Evolutionary conservation across 2,888 invertebrate genomes (phyloP), one percentile per base, ranked within the genome.

Genomic region (Diabrotica balteata): DNA sequence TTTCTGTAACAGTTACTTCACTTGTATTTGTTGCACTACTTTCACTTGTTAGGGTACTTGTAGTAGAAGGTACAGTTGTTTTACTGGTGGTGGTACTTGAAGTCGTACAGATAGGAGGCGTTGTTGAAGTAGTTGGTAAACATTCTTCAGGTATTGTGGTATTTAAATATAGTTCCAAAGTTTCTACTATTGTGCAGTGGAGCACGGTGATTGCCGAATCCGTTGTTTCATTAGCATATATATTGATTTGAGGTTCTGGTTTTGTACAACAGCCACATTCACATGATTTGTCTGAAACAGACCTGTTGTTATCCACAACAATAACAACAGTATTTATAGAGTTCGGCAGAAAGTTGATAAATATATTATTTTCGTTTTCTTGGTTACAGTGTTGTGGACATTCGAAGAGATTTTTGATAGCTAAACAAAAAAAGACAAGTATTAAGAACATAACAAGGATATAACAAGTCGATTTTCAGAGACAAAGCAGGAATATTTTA

Each of bases 261-360:
- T 47, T 8, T 32, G 10, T 1, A n/a, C 2, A 43, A 45, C 0
- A 8, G 9, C 11, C 7, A 5, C 4, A 44, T 8, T 45, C 17
- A 11, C 17, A 9, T 45, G 47, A 10, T 9, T 17, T 8, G 55
- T 9, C 47, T 6, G 8, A 10, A 47, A 10, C 47, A 7, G 32
- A 32, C 5, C 32, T 4, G 32, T 32, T 32, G 32, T n/a, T 45
- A 11, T 57, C 9, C n/a, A 57, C 45, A 8, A 57, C 17, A 4
- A 57, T 44, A 8, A 57, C 45, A 57, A 57, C 17, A 8, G 44
- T 57, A 45, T 57, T 57, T 17, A 57, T 17, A 8, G 55, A 57
- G 8, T 57, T 45, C 8, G 55, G 55, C 8, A 17, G 17, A 8
- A 57, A 57, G 45, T 57, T 57, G 17, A 57, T 44, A 9, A 57